A percentile compares a stretch with the other conserved stretches of the same genome.
phyloP scores from a whole-genome alignment of 1,140 invertebrate species.

The Potamilus streckersoni region DNA sequence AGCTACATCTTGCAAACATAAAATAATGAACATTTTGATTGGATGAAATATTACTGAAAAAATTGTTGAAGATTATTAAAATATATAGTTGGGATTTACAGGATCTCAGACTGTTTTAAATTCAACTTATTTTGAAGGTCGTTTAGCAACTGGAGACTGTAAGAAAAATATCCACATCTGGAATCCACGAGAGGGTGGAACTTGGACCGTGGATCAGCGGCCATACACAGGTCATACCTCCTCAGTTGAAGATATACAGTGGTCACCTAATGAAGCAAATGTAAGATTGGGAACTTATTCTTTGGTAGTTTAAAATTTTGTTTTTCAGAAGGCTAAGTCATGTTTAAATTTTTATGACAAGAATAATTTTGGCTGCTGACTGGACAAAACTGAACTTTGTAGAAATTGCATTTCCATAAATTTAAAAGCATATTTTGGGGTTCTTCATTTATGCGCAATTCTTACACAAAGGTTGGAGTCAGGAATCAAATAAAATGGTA shows the following conservation, averaged over 20 bases:
- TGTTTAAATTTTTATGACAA: not conserved
- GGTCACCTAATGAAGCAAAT: slow-evolving; percentile 96
- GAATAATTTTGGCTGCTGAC: not conserved
- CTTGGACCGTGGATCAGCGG: slow-evolving; percentile 90
- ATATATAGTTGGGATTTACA: no score
- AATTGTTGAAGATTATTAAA: no score
- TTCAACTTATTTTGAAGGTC: slow-evolving; percentile 68
- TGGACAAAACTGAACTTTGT: not conserved
- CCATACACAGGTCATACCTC: slow-evolving; percentile 88
- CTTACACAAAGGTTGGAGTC: no score
- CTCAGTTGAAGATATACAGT: slow-evolving; percentile 98
- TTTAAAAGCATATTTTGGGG: no score
- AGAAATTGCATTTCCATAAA: no score
- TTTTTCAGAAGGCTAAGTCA: not conserved
- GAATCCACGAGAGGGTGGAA: slow-evolving; percentile 79
- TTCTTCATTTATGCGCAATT: no score
- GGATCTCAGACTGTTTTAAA: no score
- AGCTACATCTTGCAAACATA: no score
- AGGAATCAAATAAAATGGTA: no score
- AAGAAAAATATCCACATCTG: slow-evolving; percentile 93
- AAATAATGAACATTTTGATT: no score
- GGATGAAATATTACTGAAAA: no score
- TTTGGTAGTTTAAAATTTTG: no score
- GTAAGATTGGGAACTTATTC: slow-evolving; percentile 66
- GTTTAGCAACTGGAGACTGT: slow-evolving; percentile 89